Evolutionary conservation across 2,888 invertebrate species (phyloP).

Genomic region (Zootermopsis nevadensis): DNA sequence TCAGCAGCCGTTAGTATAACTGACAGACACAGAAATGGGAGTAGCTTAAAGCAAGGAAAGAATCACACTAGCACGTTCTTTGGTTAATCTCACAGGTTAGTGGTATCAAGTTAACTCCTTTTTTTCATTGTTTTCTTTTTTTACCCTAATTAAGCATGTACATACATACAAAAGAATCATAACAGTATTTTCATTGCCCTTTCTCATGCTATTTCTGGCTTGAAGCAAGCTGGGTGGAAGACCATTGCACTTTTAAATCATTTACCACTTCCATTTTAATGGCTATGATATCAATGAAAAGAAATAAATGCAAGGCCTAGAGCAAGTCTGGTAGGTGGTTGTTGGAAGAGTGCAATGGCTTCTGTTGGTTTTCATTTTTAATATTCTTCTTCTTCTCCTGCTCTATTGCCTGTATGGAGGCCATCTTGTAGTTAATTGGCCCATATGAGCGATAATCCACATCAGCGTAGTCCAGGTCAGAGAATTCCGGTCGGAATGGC

Average conservation of each 20-base stretch:
- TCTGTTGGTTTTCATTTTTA: constrained; percentile 43
- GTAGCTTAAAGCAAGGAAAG: constrained; percentile 41
- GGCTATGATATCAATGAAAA: not conserved
- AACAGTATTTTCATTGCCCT: constrained; percentile 4
- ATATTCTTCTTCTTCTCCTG: constrained; percentile 44
- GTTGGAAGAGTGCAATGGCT: constrained; percentile 43
- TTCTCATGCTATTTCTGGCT: constrained; percentile 19
- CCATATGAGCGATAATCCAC: constrained; percentile 91
- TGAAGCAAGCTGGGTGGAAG: constrained; percentile 11
- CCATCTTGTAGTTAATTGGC: constrained; percentile 91
- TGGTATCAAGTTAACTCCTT: constrained; percentile 38
- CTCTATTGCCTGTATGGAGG: constrained; percentile 80
- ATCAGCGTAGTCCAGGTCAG: constrained; percentile 90
- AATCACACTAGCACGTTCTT: constrained; percentile 40
- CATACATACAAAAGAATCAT: constrained; percentile 22
- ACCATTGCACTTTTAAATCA: not conserved
- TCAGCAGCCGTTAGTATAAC: constrained; percentile 37
- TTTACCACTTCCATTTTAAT: not conserved
- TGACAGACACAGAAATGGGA: constrained; percentile 32
- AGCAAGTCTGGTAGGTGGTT: constrained; percentile 48
- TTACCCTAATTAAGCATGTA: not conserved
- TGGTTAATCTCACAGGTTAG: constrained; percentile 47
- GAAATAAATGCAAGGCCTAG: constrained; percentile 50
- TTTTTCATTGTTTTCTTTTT: not conserved
- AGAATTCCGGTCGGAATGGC: constrained; percentile 82